Conservation (phyloP, 2,888 invertebrate species). For the Thalpophila matura region DNA sequence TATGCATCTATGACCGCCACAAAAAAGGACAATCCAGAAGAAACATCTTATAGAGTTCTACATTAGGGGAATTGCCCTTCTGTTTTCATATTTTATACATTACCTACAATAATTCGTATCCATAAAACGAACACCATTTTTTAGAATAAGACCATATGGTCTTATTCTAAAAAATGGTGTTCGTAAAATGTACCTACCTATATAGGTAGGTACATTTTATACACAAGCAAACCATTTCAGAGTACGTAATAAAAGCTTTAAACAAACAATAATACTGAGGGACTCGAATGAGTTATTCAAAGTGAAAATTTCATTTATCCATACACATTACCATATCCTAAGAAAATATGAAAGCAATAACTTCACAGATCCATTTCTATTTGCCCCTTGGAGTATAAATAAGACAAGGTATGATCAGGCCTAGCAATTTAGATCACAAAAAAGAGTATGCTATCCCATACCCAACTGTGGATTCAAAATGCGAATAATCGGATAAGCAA, state of each 20-base stretch:
- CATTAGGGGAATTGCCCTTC: too few species aligned
- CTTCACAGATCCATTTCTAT: slow-evolving; percentile 59
- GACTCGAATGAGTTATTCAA: slow-evolving; percentile 55
- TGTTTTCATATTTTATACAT: too few species aligned
- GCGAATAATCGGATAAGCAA: too few species aligned
- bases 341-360: slow-evolving; percentile 72
- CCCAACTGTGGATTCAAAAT: too few species aligned
- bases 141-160: too few species aligned
- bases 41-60: too few species aligned
- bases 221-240: background rate
- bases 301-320: slow-evolving; percentile 57
- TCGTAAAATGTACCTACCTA: background rate
- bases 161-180: too few species aligned
- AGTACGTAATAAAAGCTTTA: slow-evolving; percentile 1
- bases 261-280: slow-evolving; percentile 45
- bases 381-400: slow-evolving; percentile 18
- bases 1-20: too few species aligned
- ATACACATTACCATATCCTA: slow-evolving; percentile 67
- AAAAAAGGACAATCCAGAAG: too few species aligned
- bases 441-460: too few species aligned
- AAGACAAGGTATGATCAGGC: background rate
- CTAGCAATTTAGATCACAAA: background rate
- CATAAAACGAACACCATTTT: too few species aligned
- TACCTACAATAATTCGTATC: too few species aligned
- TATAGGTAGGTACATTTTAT: background rate